Base-by-base conservation (phyloP, 2,113 vertebrate genomes). In the Dicaeum eximium region DNA sequence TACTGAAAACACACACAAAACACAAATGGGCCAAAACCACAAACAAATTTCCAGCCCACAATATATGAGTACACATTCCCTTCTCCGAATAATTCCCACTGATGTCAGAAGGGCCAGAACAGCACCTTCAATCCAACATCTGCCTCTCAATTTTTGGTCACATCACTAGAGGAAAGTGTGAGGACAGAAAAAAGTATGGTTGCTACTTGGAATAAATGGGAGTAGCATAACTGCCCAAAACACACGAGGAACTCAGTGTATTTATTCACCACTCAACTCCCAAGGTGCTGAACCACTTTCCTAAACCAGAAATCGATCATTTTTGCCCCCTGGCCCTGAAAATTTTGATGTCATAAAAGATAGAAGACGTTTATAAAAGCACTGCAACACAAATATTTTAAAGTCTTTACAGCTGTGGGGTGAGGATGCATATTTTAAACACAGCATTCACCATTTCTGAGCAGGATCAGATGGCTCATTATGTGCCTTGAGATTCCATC, bases 201-300 rank as follows among this genome's bases (percentile, higher is more conserved):
- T 69, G 14, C 2, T 57, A 13, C 25, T 70, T 33, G 48, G 71
- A 90, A 90, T 56, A 71, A 67, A 53, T 85, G 45, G 37, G 28
- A 71, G n/a, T 8, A 80, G 8, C 15, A n/a, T 13, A 60, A 7
- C 22, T n/a, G 18, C 12, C 31, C 18, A 54, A 70, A 70, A 45
- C 15, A 53, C n/a, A 25, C 0, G 0, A 69, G 25, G 28, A 73
- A 45, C 15, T 56, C 2, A 0, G 5, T 28, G 1, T 35, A 21
- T 58, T 92, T 87, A 48, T 61, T 61, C 45, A 69, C 16, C 22
- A 28, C 54, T 71, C 45, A 50, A 9, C 58, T 84, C 53, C 30
- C 57, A 69, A 50, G 30, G 27, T 66, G 15, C 20, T 14, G 5
- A 56, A 37, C 21, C 53, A 44, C 15, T 48, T 48, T 82, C 14